Evolutionary conservation across 1,140 invertebrate genomes (phyloP).

Genomic region (Ephestia elutella): DNA sequence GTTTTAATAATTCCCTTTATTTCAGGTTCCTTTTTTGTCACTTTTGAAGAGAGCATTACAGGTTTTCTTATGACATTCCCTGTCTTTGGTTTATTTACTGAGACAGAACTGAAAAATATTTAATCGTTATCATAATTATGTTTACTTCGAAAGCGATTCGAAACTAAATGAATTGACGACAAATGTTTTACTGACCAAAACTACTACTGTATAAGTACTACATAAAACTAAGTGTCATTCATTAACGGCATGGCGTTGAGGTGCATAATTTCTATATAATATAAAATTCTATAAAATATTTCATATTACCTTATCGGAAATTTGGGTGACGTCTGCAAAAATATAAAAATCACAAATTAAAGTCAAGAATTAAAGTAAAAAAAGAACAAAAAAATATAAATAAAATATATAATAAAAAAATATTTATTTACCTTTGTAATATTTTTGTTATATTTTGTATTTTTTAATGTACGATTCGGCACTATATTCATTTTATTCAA

Average conservation of each 20-base stretch:
- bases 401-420: neutral
- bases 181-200: too few species aligned
- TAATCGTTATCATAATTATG: neutral
- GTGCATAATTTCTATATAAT: too few species aligned
- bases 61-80: slow-evolving; percentile 12
- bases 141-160: neutral
- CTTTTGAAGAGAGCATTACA: neutral
- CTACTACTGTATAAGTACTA: too few species aligned
- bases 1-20: slow-evolving; percentile 20
- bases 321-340: slow-evolving; percentile 43
- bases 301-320: slow-evolving; percentile 28
- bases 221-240: too few species aligned
- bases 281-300: neutral
- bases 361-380: too few species aligned
- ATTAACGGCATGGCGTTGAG: too few species aligned
- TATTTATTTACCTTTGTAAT: slow-evolving; percentile 11
- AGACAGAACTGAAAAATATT: slow-evolving; percentile 26
- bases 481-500: neutral
- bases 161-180: too few species aligned
- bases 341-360: slow-evolving; percentile 6
- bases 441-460: neutral
- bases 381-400: neutral
- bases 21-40: slow-evolving; percentile 16
- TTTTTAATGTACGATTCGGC: neutral
- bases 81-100: slow-evolving; percentile 27